Evolutionary conservation across 2,113 vertebrate species (phyloP).

Genomic region (Notechis scutatus): DNA sequence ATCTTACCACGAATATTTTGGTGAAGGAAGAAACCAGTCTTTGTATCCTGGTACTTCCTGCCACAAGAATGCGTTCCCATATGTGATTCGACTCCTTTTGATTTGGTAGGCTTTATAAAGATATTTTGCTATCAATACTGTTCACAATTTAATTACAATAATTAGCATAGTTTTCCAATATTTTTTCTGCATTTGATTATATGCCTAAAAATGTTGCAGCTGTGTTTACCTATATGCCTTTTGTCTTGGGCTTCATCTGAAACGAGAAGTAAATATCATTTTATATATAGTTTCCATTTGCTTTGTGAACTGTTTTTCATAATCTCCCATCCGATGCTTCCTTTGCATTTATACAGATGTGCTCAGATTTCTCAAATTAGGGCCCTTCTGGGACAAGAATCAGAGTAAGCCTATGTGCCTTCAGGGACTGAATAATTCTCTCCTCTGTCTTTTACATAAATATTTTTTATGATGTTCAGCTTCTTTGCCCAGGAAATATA

Average conservation of each 20-base stretch:
- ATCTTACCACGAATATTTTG: neutral
- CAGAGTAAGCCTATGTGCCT: conserved; percentile 51
- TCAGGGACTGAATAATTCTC: conserved; percentile 55
- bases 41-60: conserved; percentile 31
- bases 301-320: conserved; percentile 78
- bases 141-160: conserved; percentile 82
- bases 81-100: conserved; percentile 55
- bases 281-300: conserved; percentile 79
- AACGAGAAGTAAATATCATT: conserved; percentile 75
- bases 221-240: conserved; percentile 82
- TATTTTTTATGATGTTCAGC: conserved; percentile 47
- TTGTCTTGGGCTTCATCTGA: conserved; percentile 74
- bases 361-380: conserved; percentile 56
- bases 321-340: conserved; percentile 69
- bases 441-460: conserved; percentile 61
- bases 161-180: conserved; percentile 81
- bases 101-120: conserved; percentile 70
- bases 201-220: conserved; percentile 78
- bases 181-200: conserved; percentile 77
- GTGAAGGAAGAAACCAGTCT: neutral
- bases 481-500: conserved; percentile 51
- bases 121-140: conserved; percentile 77
- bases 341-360: conserved; percentile 59
- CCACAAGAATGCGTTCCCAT: conserved; percentile 37
- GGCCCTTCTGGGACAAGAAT: conserved; percentile 64